Conservation (phyloP, 1,140 invertebrate species). For the Neodiprion fabricii region DNA sequence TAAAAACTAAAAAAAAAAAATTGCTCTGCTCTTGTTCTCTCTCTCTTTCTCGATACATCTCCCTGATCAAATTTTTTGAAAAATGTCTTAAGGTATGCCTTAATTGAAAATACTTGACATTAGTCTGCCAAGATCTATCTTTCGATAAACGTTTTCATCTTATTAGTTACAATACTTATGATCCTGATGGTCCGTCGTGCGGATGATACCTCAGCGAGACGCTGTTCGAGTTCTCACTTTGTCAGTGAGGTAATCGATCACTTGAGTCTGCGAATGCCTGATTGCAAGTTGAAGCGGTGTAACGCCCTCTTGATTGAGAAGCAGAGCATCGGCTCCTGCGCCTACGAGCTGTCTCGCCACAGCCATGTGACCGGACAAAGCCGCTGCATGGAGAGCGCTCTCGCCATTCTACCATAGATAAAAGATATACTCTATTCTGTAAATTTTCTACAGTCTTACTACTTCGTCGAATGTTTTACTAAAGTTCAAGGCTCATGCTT, state of each 20-base stretch:
- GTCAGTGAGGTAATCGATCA: slow-evolving; percentile 66
- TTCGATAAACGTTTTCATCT: no score
- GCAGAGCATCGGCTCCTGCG: slow-evolving; percentile 71
- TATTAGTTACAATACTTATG: no score
- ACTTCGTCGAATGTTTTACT: slow-evolving; percentile 12
- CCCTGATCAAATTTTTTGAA: no score
- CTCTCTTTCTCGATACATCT: no score
- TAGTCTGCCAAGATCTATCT: no score
- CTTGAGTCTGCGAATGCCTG: slow-evolving; percentile 64
- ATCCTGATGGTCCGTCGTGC: no score
- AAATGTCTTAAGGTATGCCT: no score
- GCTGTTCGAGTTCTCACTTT: slow-evolving; percentile 48
- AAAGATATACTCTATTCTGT: neutral
- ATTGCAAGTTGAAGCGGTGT: slow-evolving; percentile 71
- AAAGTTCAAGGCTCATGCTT: slow-evolving; percentile 46
- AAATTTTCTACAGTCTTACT: slow-evolving; percentile 1
- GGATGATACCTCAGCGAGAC: slow-evolving; percentile 30
- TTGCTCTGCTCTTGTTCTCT: no score
- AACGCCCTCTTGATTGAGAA: slow-evolving; percentile 74
- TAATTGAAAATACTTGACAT: no score
- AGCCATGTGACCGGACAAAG: slow-evolving; percentile 83
- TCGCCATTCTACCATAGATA: slow-evolving; percentile 81
- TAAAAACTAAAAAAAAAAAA: no score
- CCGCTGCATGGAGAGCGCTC: slow-evolving; percentile 86
- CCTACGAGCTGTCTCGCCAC: slow-evolving; percentile 80